Evolutionary conservation across 2,888 invertebrate species (phyloP), one percentile per base, ranked within the genome.

Genomic region (Trissolcus brochymenae): DNA sequence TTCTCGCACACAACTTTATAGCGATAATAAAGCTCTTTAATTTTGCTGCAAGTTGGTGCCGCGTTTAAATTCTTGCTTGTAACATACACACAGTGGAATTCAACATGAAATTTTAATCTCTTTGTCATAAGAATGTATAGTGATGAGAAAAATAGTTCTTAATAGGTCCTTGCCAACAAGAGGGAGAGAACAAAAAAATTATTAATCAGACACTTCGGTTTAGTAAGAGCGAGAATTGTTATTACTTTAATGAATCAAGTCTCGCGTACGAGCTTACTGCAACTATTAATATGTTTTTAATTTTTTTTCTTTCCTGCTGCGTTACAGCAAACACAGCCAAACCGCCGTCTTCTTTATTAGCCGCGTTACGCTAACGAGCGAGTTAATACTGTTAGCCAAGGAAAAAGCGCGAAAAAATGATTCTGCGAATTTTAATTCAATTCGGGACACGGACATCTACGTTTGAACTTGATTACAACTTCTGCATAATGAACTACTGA

Each of bases 141-240:
- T 59, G 46, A 65, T 14, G 49, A 60, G 53, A 54, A 41, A 65
- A 65, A 65, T 60, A 59, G 60, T 65, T 73, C 51, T 65, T 65
- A 73, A 55, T 56, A 73, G 46, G 21, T n/a, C n/a, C n/a, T n/a
- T n/a, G n/a, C n/a, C n/a, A n/a, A n/a, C n/a, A 29, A 59, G 46
- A 3, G 46, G 16, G 49, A 57, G 35, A 35, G 35, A 35, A 35
- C 0, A 35, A 35, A 35, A 64, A 59, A 56, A 59, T n/a, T 51
- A 72, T 64, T 57, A 72, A 71, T 71, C 62, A 71, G 71, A 43
- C 64, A 21, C 51, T 64, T 72, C 54, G 59, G 59, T 65, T 49
- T n/a, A 57, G 41, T 7, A 11, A 72, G 54, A 13, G 21, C 41
- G 16, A 40, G 14, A 72, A 72, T 60, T 65, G 72, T 73, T 73